phyloP scores from a whole-genome alignment of 2,797 vertebrate species.

The Sebastes hopkinsi region DNA sequence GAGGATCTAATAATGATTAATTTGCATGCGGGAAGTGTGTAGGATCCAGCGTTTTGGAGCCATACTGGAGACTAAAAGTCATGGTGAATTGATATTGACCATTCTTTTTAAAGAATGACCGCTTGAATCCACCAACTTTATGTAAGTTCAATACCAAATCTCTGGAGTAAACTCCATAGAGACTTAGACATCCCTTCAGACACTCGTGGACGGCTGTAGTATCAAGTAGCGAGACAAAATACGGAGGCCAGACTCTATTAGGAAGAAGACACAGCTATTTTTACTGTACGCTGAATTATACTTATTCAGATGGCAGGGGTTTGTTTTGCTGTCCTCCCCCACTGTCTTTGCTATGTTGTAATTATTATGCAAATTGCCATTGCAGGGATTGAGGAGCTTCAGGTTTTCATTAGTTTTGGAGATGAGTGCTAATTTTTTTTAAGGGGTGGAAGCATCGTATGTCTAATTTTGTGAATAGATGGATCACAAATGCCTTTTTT shows the following conservation, averaged over 20 bases:
- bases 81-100: neutral
- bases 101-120: neutral
- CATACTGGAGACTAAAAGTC: neutral
- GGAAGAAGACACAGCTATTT: constrained; percentile 46
- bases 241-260: constrained; percentile 12
- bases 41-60: neutral
- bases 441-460: constrained; percentile 9
- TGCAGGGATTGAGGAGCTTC: constrained; percentile 55
- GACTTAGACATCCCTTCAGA: constrained; percentile 3
- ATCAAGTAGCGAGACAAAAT: constrained; percentile 19
- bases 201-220: constrained; percentile 6
- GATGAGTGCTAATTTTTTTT: constrained; percentile 58
- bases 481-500: constrained; percentile 27
- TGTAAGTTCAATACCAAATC: neutral
- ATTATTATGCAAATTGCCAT: constrained; percentile 71
- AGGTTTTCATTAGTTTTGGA: constrained; percentile 66
- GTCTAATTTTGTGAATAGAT: constrained; percentile 14
- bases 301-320: constrained; percentile 58
- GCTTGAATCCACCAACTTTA: neutral
- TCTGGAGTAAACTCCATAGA: neutral
- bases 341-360: constrained; percentile 56
- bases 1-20: neutral
- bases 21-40: neutral
- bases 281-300: constrained; percentile 43
- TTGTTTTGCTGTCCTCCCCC: constrained; percentile 72